phyloP scores from a whole-genome alignment of 2,797 vertebrate genomes.

The Gobionotothen gibberifrons region DNA sequence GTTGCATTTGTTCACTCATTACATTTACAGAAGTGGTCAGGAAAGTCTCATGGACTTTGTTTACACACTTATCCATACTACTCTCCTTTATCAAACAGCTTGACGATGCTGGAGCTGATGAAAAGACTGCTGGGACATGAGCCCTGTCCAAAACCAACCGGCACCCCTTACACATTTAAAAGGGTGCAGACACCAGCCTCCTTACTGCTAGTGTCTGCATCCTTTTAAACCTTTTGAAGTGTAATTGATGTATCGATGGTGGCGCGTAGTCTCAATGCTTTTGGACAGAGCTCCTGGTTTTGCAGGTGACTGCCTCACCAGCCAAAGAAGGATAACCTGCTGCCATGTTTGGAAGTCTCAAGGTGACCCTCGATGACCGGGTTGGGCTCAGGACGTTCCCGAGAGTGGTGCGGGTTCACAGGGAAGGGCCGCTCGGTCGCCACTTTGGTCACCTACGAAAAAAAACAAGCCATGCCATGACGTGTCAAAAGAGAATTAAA shows the following conservation, averaged over 20 bases:
- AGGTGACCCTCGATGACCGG: constrained; percentile 85
- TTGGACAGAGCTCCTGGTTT: constrained; percentile 58
- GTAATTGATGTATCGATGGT: constrained; percentile 8
- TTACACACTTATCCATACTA: constrained; percentile 44
- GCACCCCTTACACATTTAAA: background rate
- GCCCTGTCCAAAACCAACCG: constrained; percentile 62
- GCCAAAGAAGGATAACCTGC: constrained; percentile 91
- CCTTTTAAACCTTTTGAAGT: constrained; percentile 5
- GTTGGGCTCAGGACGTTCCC: constrained; percentile 90
- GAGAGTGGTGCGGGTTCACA: constrained; percentile 92
- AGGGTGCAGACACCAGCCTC: constrained; percentile 26
- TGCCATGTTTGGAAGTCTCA: constrained; percentile 89
- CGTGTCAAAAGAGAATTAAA: background rate
- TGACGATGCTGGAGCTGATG: constrained; percentile 45
- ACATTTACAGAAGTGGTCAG: constrained; percentile 78
- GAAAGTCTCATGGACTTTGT: constrained; percentile 47
- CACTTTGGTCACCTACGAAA: constrained; percentile 95
- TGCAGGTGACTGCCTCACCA: constrained; percentile 80
- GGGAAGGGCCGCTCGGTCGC: constrained; percentile 90
- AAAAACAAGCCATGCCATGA: background rate
- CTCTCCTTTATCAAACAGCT: constrained; percentile 59
- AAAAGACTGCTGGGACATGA: constrained; percentile 41
- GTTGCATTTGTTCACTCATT: constrained; percentile 67
- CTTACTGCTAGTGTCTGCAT: background rate
- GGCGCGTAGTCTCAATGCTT: constrained; percentile 28